Evolutionary conservation across 2,113 vertebrate genomes (phyloP), one percentile per base, ranked within the genome.

Genomic region (Amphiprion percula): DNA sequence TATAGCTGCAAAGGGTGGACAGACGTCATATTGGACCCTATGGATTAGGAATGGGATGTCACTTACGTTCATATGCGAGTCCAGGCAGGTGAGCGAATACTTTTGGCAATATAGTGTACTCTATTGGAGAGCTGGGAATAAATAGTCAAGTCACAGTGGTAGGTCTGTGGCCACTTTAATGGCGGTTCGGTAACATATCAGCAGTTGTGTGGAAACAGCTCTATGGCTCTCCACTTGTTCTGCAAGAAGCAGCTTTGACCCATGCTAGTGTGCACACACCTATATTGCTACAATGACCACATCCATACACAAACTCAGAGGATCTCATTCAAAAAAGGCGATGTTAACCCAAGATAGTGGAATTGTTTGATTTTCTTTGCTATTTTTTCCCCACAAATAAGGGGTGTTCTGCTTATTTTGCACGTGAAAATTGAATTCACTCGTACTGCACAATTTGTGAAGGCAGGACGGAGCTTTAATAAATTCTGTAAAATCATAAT

Each of bases 161-260:
- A 77, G 49, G 54, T 64, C 56, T 65, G 68, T 37, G 7, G 64
- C 47, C 12, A 17, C 44, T 72, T 77, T 16, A 74, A 69, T 72
- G 66, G 60, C 52, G 26, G 19, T 17, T 39, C 73, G 54, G 21
- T 60, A 65, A 78, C 39, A 58, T 46, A 63, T 56, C 74, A 77
- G 41, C 75, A 74, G 63, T 65, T 84, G 72, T 62, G 66, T 77
- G 68, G 79, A 65, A 65, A 74, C 82, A 66, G 44, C 16, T 47
- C 28, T 19, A 4, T 17, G 14, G n/a, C 41, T 50, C 65, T 10
- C 66, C 46, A 60, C 21, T 64, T 54, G n/a, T 69, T 55, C 4
- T 46, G 44, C 26, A 24, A 24, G 65, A 39, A 50, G 68, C 44
- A 64, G 50, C 68, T 83, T 58, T 60, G 55, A 76, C 68, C 67